Evolutionary conservation across 92 coral and sea anemone genomes (phyloP).

Genomic region (Porites cylindrica): DNA sequence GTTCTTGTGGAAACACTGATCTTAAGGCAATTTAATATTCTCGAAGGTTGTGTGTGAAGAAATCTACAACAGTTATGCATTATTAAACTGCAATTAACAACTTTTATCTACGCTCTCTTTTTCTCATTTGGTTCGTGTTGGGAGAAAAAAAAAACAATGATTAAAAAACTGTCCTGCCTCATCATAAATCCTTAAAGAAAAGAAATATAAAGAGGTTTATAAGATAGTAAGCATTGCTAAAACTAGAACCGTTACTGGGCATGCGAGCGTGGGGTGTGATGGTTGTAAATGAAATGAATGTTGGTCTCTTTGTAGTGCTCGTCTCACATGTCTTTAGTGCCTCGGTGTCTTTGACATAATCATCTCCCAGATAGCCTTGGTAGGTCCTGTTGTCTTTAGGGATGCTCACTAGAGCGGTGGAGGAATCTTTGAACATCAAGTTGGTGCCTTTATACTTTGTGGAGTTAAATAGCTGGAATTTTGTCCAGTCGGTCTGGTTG

Average conservation of each 20-base stretch:
- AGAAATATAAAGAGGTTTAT: no score
- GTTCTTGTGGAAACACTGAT: no score
- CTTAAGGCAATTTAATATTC: no score
- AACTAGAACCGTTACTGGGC: background rate
- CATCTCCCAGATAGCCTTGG: conserved; percentile 36
- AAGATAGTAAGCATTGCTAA: background rate
- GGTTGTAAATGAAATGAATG: background rate
- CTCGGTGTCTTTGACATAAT: conserved; percentile 3
- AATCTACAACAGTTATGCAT: no score
- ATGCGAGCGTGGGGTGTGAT: background rate
- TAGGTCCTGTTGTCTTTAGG: background rate
- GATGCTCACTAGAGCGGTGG: conserved; percentile 34
- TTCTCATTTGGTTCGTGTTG: no score
- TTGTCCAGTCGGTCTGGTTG: conserved; percentile 1
- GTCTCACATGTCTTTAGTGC: conserved; percentile 9
- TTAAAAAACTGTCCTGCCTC: no score
- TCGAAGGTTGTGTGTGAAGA: no score
- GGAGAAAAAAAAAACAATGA: no score
- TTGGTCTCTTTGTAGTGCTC: background rate
- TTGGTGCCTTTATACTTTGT: conserved; percentile 11
- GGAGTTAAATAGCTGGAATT: conserved; percentile 62
- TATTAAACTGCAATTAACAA: no score
- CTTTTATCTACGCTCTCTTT: no score
- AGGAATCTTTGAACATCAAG: conserved; percentile 60
- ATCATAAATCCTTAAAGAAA: no score